Evolutionary conservation across 2,888 invertebrate genomes (phyloP), one percentile per base, ranked within the genome.

Genomic region (Mechanitis mazaeus): DNA sequence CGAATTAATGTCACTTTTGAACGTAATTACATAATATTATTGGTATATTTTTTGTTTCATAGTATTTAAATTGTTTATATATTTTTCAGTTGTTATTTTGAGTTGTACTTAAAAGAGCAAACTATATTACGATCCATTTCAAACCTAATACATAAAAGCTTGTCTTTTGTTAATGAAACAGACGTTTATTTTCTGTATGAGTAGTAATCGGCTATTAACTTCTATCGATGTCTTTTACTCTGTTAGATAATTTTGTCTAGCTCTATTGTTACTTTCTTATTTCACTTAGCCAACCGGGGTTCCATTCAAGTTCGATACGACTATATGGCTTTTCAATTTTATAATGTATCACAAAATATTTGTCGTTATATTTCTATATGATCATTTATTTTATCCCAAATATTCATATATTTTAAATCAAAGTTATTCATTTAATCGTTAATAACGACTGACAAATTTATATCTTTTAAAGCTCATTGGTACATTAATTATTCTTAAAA

Each of bases 401-500:
- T 9, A 1, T 42, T 9, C 7, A 42, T 9, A 9, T 42, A 42
- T 42, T 42, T 42, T 42, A 42, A 9, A 5, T 42, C 11, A 42
- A 42, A 42, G 9, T 35, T 35, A 35, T 5, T 42, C 6, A 9
- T 42, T 59, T 64, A 64, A 62, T 62, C 42, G 42, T 56, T 58
- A 50, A 58, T 64, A 64, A 64, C 59, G 56, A 55, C 58, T 57
- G 64, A 67, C 64, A 68, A 68, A 67, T 67, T 67, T 61, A 65
- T 63, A 64, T 64, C 65, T 61, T 55, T 42, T 62, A 63, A 62
- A 68, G 64, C 70, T 68, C 69, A 73, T 71, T 69, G 77, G 74
- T 74, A 77, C 81, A 81, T 83, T 85, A 81, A 85, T 87, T 85
- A 84, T 83, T 80, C 76, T 81, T 84, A 83, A 85, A 87, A 86